Conservation (phyloP, 1,140 invertebrate species). For the Drosophila novamexicana region DNA sequence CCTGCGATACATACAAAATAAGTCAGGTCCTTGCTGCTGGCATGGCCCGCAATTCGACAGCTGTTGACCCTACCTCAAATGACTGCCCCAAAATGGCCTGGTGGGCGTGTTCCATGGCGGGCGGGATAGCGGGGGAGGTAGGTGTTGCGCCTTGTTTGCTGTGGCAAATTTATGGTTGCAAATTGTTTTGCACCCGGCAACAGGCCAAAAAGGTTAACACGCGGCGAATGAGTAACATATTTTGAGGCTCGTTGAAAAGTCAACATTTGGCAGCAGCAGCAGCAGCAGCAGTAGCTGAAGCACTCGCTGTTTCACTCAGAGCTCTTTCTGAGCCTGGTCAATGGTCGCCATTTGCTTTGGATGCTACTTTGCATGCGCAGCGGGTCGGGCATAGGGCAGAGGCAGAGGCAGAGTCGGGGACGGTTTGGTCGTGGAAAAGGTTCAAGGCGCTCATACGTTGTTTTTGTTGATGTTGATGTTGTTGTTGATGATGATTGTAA, state of each 20-base stretch:
- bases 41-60: constrained; percentile 59
- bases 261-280: constrained; percentile 43
- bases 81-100: constrained; percentile 30
- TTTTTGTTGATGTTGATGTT: constrained; percentile 64
- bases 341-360: constrained; percentile 20
- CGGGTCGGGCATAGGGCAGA: constrained; percentile 20
- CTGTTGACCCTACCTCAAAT: constrained; percentile 79
- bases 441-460: constrained; percentile 36
- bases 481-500: constrained; percentile 84
- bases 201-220: constrained; percentile 67
- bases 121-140: not conserved
- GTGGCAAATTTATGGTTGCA: constrained; percentile 80
- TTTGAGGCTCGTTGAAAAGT: constrained; percentile 70
- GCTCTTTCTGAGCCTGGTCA: constrained; percentile 35
- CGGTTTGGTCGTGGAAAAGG: constrained; percentile 34
- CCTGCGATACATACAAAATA: constrained; percentile 72
- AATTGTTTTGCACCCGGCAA: constrained; percentile 80
- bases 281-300: constrained; percentile 10
- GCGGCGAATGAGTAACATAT: constrained; percentile 76
- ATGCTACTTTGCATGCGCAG: constrained; percentile 73
- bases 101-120: no score
- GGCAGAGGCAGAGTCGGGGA: not conserved
- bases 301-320: not conserved
- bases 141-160: constrained; percentile 48
- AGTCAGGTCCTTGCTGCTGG: constrained; percentile 51